Conservation (phyloP, 2,797 vertebrate species). For the Peromyscus eremicus region DNA sequence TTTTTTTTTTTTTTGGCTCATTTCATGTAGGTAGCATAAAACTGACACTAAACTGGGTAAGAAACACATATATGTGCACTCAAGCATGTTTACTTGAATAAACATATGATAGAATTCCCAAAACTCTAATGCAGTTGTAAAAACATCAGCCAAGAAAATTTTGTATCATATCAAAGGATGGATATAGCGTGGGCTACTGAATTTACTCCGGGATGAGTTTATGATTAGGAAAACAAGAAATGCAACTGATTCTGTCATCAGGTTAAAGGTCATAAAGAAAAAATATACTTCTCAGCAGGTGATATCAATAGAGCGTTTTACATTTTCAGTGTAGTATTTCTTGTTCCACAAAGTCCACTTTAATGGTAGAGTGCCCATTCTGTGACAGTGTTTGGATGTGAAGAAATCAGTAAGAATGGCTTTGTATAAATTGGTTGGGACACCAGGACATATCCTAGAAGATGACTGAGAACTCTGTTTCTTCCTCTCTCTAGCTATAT, state of each 20-base stretch:
- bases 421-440: not conserved
- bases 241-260: not conserved
- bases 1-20: not conserved
- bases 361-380: not conserved
- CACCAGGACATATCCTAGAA: not conserved
- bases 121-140: not conserved
- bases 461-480: rapidly evolving
- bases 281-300: not conserved
- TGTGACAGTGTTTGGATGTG: not conserved
- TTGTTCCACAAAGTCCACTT: not conserved
- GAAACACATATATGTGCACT: not conserved
- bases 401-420: not conserved
- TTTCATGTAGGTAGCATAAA: constrained; percentile 13
- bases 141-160: constrained; percentile 23
- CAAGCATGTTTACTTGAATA: not conserved
- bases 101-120: not conserved
- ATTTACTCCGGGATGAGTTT: not conserved
- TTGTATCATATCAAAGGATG: not conserved
- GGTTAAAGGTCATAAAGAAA: not conserved
- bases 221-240: not conserved
- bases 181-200: not conserved
- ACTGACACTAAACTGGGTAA: not conserved
- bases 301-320: not conserved
- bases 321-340: not conserved
- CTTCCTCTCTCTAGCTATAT: not conserved